A percentile compares a stretch with the other conserved stretches of the same genome.
phyloP scores from a whole-genome alignment of 2,797 vertebrate genomes.

The Otolemur crassicaudatus region DNA sequence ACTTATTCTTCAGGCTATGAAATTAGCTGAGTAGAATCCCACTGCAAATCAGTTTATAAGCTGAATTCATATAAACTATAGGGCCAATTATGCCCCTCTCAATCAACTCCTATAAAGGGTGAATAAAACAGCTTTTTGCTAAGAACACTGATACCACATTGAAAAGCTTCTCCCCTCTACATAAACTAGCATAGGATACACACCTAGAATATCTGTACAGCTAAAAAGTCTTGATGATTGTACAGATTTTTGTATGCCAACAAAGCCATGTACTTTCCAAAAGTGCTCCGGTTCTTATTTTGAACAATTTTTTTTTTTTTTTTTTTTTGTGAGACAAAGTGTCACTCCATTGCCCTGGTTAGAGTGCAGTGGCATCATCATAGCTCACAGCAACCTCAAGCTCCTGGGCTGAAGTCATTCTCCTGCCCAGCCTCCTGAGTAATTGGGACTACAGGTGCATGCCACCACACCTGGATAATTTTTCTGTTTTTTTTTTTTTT shows the following conservation, averaged over 20 bases:
- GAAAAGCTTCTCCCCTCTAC: neutral
- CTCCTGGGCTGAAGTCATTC: neutral
- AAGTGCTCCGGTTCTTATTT: neutral
- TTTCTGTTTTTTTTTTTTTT: neutral
- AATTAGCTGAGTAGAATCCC: neutral
- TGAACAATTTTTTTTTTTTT: neutral
- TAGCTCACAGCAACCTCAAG: neutral
- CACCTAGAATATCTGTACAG: neutral
- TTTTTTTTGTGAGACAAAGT: neutral
- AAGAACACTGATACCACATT: neutral
- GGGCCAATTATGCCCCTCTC: neutral
- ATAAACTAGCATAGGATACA: neutral
- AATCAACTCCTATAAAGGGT: neutral
- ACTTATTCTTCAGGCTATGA: neutral
- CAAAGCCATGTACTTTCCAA: neutral
- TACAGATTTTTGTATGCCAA: neutral
- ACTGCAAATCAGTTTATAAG: neutral
- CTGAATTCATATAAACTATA: neutral
- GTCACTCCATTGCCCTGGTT: neutral
- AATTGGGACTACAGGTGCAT: neutral
- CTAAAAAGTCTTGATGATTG: neutral
- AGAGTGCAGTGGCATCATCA: neutral
- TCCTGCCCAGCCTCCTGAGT: neutral
- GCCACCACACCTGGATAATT: neutral
- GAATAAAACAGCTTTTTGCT: neutral